A percentile compares a stretch with the other conserved stretches of the same genome.
Conservation (phyloP, 1,140 invertebrate species). For the Hyles euphorbiae region DNA sequence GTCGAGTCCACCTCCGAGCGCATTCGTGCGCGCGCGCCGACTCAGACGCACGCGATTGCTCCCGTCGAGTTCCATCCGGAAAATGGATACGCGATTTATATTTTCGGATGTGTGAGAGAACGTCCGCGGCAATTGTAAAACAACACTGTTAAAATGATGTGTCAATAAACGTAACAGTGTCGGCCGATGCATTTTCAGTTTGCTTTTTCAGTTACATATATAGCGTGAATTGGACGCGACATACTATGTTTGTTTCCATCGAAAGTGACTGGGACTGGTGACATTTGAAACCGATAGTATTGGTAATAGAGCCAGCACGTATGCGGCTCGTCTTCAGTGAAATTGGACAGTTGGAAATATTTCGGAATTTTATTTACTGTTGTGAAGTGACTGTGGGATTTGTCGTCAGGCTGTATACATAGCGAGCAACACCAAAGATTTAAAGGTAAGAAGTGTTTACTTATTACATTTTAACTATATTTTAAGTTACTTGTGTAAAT, state of each 20-base stretch:
- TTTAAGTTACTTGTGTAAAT: conserved; percentile 3
- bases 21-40: conserved; percentile 70
- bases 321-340: conserved; percentile 29
- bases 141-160: conserved; percentile 23
- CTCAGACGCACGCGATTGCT: conserved; percentile 39
- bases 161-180: conserved; percentile 34
- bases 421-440: conserved; percentile 48
- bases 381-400: conserved; percentile 62
- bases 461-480: conserved; percentile 10
- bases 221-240: conserved; percentile 36
- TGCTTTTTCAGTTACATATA: conserved; percentile 51
- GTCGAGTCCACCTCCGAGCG: conserved; percentile 54
- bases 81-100: conserved; percentile 44
- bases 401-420: conserved; percentile 21
- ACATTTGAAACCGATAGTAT: conserved; percentile 55
- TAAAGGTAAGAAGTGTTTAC: conserved; percentile 44
- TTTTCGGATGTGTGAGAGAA: conserved; percentile 15
- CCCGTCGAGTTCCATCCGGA: conserved; percentile 8
- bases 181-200: conserved; percentile 34
- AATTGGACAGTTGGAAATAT: conserved; percentile 28
- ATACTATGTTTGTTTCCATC: conserved; percentile 36
- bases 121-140: conserved; percentile 3
- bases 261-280: conserved; percentile 58
- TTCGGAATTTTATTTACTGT: conserved; percentile 25
- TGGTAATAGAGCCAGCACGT: conserved; percentile 33